Evolutionary conservation across 2,113 vertebrate species (phyloP).

Genomic region (Datnioides undecimradiatus): DNA sequence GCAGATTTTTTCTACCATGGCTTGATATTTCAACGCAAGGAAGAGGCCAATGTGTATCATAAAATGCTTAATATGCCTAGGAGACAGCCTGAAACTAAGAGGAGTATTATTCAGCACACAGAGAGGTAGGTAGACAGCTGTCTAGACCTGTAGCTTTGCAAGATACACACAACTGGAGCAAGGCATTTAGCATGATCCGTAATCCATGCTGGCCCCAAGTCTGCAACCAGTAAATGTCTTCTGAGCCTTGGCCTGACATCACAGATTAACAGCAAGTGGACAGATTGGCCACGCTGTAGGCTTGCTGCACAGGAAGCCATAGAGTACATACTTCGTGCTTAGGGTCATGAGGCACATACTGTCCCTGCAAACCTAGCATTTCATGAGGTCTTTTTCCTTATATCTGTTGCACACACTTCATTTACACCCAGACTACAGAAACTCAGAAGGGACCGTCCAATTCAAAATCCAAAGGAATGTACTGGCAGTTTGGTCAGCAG

Average conservation of each 20-base stretch:
- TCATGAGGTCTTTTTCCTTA: not conserved
- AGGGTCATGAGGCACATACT: not conserved
- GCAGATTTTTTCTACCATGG: not conserved
- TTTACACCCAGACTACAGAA: not conserved
- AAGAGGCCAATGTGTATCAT: not conserved
- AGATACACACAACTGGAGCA: constrained; percentile 45
- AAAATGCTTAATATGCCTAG: not conserved
- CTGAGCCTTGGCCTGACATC: constrained; percentile 54
- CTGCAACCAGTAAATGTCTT: constrained; percentile 40
- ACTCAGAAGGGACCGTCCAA: not conserved
- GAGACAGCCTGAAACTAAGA: not conserved
- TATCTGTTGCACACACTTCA: not conserved
- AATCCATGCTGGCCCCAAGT: constrained; percentile 56
- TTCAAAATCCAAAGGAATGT: not conserved
- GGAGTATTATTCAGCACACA: constrained; percentile 3
- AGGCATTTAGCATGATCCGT: constrained; percentile 46
- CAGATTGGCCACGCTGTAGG: constrained; percentile 54
- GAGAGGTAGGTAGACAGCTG: constrained; percentile 23
- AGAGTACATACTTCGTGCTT: not conserved
- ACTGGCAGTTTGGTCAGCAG: not conserved
- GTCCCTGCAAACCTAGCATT: not conserved
- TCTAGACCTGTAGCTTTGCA: constrained; percentile 41
- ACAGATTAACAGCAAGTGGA: constrained; percentile 71
- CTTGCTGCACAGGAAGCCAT: constrained; percentile 4
- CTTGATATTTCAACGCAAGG: not conserved